Evolutionary conservation across 1,140 invertebrate genomes (phyloP).

Genomic region (Drosophila teissieri): DNA sequence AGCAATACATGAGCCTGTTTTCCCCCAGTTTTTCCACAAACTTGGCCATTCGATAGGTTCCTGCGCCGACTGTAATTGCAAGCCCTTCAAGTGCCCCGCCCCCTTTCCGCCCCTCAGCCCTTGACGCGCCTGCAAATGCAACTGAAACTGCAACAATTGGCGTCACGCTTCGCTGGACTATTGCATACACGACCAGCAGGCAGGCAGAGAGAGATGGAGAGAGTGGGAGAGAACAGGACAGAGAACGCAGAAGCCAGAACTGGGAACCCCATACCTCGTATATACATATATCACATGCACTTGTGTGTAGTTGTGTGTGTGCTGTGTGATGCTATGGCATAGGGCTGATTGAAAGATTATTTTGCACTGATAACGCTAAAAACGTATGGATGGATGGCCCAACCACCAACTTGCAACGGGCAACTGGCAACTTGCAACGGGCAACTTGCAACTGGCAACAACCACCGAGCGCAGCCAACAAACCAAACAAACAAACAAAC

Average conservation of each 20-base stretch:
- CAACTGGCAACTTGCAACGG: neutral
- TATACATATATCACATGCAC: too few species aligned
- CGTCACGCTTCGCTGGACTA: constrained; percentile 65
- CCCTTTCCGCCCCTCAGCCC: neutral
- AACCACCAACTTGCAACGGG: constrained; percentile 10
- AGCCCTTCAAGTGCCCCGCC: constrained; percentile 41
- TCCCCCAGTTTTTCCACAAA: neutral
- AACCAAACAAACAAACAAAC: constrained; percentile 19
- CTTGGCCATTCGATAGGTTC: constrained; percentile 18
- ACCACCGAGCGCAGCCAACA: constrained; percentile 5
- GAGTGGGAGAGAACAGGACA: constrained; percentile 12
- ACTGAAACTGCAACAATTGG: constrained; percentile 66
- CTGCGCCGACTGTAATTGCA: constrained; percentile 10
- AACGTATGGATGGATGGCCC: constrained; percentile 75
- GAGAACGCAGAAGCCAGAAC: constrained; percentile 7
- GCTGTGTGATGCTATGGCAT: constrained; percentile 11
- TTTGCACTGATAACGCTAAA: constrained; percentile 83
- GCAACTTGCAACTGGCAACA: constrained; percentile 1
- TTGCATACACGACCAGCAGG: constrained; percentile 5
- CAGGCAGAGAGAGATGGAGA: neutral
- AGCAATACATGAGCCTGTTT: neutral
- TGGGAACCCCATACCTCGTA: constrained; percentile 13
- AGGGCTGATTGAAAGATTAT: constrained; percentile 83
- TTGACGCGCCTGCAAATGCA: constrained; percentile 5
- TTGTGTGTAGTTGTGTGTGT: neutral